A percentile compares a stretch with the other conserved stretches of the same genome.
Conservation (phyloP, 37 sponge, comb jelly and placozoan species). For the Beroe forskalii region DNA sequence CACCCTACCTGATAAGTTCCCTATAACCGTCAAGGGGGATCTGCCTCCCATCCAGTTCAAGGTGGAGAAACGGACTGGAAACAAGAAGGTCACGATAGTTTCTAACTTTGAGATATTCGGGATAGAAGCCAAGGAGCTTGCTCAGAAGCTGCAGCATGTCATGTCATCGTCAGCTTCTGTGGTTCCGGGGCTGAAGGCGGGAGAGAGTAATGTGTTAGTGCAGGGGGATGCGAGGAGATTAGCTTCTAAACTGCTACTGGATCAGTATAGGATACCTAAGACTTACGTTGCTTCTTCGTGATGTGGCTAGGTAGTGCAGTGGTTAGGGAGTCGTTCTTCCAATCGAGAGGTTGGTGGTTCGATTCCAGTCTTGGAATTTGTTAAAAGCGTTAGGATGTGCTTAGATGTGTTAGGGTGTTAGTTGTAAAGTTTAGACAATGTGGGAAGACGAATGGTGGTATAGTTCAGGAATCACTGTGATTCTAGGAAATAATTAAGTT, state of each 20-base stretch:
- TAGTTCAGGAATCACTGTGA: too few relatives aligned
- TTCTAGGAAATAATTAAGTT: too few relatives aligned
- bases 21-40: slow-evolving; percentile 58
- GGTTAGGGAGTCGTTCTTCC: too few relatives aligned
- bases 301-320: too few relatives aligned
- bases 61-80: slow-evolving; percentile 62
- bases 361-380: too few relatives aligned
- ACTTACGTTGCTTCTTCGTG: background rate
- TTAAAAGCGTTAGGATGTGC: too few relatives aligned
- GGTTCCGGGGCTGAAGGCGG: slow-evolving; percentile 17
- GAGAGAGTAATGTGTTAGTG: slow-evolving; percentile 23
- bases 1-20: slow-evolving; percentile 21
- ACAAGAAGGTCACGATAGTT: slow-evolving; percentile 38
- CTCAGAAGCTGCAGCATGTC: slow-evolving; percentile 47
- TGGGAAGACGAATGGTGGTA: too few relatives aligned
- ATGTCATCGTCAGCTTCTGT: slow-evolving; percentile 11
- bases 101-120: slow-evolving; percentile 58
- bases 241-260: slow-evolving; percentile 46
- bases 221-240: slow-evolving; percentile 61
- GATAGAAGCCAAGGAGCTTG: slow-evolving; percentile 59
- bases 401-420: too few relatives aligned
- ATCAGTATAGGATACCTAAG: slow-evolving; percentile 40
- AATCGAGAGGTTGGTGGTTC: too few relatives aligned
- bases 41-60: slow-evolving; percentile 56
- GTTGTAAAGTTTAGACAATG: too few relatives aligned